Conservation (phyloP, 2,888 invertebrate species). For the Drosophila stalkeri region DNA sequence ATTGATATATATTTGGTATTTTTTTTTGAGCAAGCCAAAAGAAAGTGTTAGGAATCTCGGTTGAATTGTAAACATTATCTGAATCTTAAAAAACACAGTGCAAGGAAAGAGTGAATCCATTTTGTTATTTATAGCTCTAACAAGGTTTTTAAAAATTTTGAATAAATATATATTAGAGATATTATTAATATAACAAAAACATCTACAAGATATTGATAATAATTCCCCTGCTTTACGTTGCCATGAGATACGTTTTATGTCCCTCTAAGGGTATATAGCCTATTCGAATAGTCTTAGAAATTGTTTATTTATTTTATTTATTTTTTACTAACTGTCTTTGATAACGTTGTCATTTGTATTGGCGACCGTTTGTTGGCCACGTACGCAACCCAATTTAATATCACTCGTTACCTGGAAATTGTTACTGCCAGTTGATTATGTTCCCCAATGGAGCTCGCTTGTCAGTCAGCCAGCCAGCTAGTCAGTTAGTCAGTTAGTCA, state of each 20-base stretch:
- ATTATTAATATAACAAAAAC: background rate
- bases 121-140: too few species aligned
- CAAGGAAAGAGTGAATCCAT: too few species aligned
- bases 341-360: slow-evolving; percentile 67
- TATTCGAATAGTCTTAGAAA: background rate
- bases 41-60: too few species aligned
- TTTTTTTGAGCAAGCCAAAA: background rate
- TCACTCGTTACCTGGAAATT: slow-evolving; percentile 48
- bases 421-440: slow-evolving; percentile 71
- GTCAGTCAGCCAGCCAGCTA: slow-evolving; percentile 53
- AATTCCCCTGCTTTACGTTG: background rate
- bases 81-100: too few species aligned
- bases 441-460: slow-evolving; percentile 57
- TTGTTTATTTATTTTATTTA: background rate
- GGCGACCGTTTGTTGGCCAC: slow-evolving; percentile 40
- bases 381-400: slow-evolving; percentile 73
- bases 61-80: background rate
- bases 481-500: slow-evolving; percentile 23
- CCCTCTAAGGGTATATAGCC: slow-evolving; percentile 2
- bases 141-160: too few species aligned
- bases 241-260: background rate
- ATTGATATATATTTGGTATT: background rate
- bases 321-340: slow-evolving; percentile 49
- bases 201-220: background rate
- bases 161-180: too few species aligned